Evolutionary conservation across 2,888 invertebrate genomes (phyloP), one percentile per base, ranked within the genome.

Genomic region (Volucella zonaria): DNA sequence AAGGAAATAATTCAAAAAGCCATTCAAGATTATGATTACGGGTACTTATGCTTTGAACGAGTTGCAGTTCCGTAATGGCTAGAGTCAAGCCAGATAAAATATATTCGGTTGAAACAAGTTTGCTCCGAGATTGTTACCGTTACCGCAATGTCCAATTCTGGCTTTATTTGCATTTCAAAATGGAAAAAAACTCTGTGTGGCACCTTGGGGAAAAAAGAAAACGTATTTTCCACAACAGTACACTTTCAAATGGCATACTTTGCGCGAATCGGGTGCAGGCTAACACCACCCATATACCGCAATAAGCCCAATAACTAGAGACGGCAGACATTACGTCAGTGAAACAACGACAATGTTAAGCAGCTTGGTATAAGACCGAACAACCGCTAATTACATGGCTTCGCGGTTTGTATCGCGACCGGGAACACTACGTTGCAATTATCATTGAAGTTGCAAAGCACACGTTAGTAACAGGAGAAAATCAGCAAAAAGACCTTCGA

Each of bases 21-120:
- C 43, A 31, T 10, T 51, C 52, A 61, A 9, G 52, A 61, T 73
- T 73, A 73, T 73, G 61, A 73, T 62, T 73, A 71, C 51, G 31
- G 49, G n/a, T 51, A 45, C 62, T 62, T 45, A 12, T 31, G 31
- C 31, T 6, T 31, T 31, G 31, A 45, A 14, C 31, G 42, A 51
- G 42, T 51, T 51, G 15, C 43, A 59, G 59, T 71, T 71, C 59
- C 71, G 51, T 51, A 71, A 56, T 56, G 11, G 31, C 11, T 15
- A 68, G 15, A 38, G 45, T 15, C n/a, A 18, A 38, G 45, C 15
- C 23, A 18, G 38, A n/a, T 8, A 38, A 31, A 67, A 67, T 40
- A 14, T n/a, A 8, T 14, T 31, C 31, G 8, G 14, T 12, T 38
- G 45, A 45, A 61, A 43, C 56, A 47, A 15, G 18, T 49, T 49